phyloP scores from a whole-genome alignment of 2,797 vertebrate species.

The Pogonophryne albipinna region DNA sequence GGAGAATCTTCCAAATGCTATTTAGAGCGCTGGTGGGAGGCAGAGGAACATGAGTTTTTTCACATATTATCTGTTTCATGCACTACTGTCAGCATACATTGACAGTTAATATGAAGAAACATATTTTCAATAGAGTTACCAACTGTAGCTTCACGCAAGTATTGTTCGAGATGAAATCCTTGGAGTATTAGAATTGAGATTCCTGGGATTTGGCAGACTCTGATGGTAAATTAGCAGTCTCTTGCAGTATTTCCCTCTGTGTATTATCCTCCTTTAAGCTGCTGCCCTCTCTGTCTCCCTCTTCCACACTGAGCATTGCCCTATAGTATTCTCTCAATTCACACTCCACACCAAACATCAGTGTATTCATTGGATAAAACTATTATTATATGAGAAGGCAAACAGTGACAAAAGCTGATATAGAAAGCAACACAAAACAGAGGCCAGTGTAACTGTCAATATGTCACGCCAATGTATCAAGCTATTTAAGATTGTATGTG shows the following conservation, averaged over 20 bases:
- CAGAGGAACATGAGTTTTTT: too few species aligned
- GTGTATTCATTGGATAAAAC: slow-evolving; percentile 13
- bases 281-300: slow-evolving; percentile 70
- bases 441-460: slow-evolving; percentile 4
- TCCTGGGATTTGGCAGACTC: slow-evolving; percentile 75
- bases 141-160: slow-evolving; percentile 13
- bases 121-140: too few species aligned
- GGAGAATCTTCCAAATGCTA: too few species aligned
- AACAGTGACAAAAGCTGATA: slow-evolving; percentile 26
- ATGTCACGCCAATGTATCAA: slow-evolving; percentile 23
- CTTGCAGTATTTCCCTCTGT: slow-evolving; percentile 73
- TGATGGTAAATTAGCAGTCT: slow-evolving; percentile 69
- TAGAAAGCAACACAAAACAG: slow-evolving; percentile 11
- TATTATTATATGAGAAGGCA: slow-evolving; percentile 16
- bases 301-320: slow-evolving; percentile 57
- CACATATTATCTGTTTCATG: too few species aligned
- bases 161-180: slow-evolving; percentile 50
- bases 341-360: slow-evolving; percentile 24
- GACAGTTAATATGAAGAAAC: too few species aligned
- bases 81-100: too few species aligned
- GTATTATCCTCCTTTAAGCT: slow-evolving; percentile 73
- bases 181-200: slow-evolving; percentile 33
- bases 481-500: slow-evolving; percentile 22
- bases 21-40: too few species aligned
- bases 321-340: slow-evolving; percentile 44